Conservation (phyloP, 2,888 invertebrate genomes). For the Limnephilus rhombicus region DNA sequence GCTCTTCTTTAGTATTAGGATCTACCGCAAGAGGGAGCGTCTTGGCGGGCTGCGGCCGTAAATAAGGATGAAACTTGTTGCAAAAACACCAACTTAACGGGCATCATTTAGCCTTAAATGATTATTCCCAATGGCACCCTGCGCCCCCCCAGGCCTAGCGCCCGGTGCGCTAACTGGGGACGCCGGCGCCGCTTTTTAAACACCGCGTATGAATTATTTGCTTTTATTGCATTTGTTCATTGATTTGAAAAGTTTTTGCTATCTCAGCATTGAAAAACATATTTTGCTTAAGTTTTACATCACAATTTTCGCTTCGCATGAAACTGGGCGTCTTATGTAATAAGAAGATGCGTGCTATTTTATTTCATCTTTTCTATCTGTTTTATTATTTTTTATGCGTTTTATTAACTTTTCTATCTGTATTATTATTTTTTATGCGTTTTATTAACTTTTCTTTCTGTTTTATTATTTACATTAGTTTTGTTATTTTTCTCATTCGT, state of each 20-base stretch:
- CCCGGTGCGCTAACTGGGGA: conserved; percentile 31
- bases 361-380: no score
- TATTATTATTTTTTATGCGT: no score
- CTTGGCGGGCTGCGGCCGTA: conserved; percentile 43
- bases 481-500: no score
- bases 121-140: conserved; percentile 59
- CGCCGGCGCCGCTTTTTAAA: conserved; percentile 9
- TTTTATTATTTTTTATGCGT: no score
- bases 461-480: no score
- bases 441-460: no score
- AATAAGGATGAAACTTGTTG: conserved; percentile 62
- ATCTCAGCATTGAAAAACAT: not conserved
- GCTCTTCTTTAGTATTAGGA: conserved; percentile 36
- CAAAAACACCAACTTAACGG: conserved; percentile 64
- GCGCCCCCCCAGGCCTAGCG: not conserved
- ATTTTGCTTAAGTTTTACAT: not conserved
- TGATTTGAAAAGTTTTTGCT: not conserved
- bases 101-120: conserved; percentile 63
- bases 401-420: no score
- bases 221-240: conserved; percentile 16
- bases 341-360: no score
- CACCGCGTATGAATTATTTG: conserved; percentile 4
- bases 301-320: not conserved
- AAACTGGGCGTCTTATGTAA: no score
- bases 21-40: conserved; percentile 38